phyloP scores from a whole-genome alignment of 2,113 vertebrate genomes.

The Brachypodius melanocephalos region DNA sequence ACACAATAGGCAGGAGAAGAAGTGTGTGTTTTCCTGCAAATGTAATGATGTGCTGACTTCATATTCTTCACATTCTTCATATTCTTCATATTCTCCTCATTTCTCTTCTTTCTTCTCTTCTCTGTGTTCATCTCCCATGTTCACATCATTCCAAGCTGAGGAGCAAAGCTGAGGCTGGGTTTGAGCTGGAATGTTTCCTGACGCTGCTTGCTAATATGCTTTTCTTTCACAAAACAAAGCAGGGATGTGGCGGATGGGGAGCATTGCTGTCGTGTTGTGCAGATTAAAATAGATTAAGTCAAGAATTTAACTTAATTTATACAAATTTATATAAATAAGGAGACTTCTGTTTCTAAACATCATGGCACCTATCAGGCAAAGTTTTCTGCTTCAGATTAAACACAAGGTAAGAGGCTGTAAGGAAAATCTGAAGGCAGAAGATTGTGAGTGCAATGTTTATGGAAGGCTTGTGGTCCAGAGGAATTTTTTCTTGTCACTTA shows the following conservation, averaged over 20 bases:
- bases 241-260: not conserved
- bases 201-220: constrained; percentile 4
- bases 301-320: not conserved
- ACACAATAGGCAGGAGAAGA: not conserved
- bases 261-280: not conserved
- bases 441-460: constrained; percentile 60
- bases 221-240: constrained; percentile 28
- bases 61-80: not conserved
- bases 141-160: not conserved
- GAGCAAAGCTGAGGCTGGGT: not conserved
- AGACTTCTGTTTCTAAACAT: constrained; percentile 56
- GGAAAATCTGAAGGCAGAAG: constrained; percentile 67
- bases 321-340: constrained; percentile 40
- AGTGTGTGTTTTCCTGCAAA: not conserved
- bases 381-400: constrained; percentile 44
- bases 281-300: constrained; percentile 54
- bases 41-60: not conserved
- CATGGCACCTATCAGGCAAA: constrained; percentile 50
- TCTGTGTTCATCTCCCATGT: not conserved
- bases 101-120: not conserved
- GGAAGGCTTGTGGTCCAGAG: constrained; percentile 56
- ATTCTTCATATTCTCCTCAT: not conserved
- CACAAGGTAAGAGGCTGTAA: constrained; percentile 30
- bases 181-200: not conserved
- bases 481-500: constrained; percentile 68